Evolutionary conservation across 2,113 vertebrate species (phyloP), one percentile per base, ranked within the genome.

Genomic region (Pandion haliaetus): DNA sequence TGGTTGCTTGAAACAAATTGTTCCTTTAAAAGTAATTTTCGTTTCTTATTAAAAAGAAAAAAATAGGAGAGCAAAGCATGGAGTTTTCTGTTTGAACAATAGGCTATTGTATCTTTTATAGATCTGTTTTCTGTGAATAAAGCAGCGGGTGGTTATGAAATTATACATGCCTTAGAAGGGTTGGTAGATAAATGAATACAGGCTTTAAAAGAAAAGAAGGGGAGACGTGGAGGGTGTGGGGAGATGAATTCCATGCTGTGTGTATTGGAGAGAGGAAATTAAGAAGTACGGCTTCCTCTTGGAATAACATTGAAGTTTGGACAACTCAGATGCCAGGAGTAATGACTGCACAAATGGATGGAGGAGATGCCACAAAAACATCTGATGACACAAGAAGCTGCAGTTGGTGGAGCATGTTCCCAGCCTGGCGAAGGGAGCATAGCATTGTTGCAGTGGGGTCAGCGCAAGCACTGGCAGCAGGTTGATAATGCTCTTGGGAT

Each of bases 61-160:
- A 93, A 69, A 34, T 3, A 55, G 50, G 69, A 57, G 55, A 87
- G 78, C 77, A 94, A 96, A 92, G 73, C 72, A 62, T 0, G 0
- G 70, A 73, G 54, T 88, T 96, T 81, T 95, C 80, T 95, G n/a
- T 93, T 93, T 88, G 82, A 97, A 95, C 77, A 96, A 90, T 96
- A 80, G 73, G 29, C 63, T 94, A 94, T 76, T 96, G 70, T 97
- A 61, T 88, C 77, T 96, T 87, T 84, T 93, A 69, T 82, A 82
- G 86, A 84, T 89, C 69, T 52, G 36, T 47, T 94, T 97, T 69
- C 84, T 91, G 61, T 90, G 95, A 91, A 88, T 90, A 92, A 85
- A 95, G 82, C 95, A 96, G 95, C 94, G 94, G 88, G 95, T 96
- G 86, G 85, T 93, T 95, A 63, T 57, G 91, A 93, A 95, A 95